A percentile compares a stretch with the other conserved stretches of the same genome.
Conservation (phyloP, 2,113 vertebrate genomes). For the Capreolus pygargus region DNA sequence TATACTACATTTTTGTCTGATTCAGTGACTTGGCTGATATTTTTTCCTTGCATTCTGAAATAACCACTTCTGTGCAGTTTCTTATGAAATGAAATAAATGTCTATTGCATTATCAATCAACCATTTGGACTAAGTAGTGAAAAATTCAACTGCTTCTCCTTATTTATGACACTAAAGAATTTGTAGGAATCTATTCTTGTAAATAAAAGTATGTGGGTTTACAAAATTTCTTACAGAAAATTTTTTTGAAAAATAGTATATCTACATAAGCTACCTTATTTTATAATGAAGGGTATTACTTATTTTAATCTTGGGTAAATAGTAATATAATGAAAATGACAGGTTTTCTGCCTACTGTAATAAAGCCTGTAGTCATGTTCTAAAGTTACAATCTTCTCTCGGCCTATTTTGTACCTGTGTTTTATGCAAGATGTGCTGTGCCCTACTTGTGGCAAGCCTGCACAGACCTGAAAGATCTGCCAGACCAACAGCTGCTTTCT, state of each 20-base stretch:
- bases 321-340: background rate
- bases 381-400: background rate
- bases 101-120: background rate
- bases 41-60: slow-evolving; percentile 39
- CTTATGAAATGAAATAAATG: slow-evolving; percentile 43
- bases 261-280: background rate
- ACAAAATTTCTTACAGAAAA: background rate
- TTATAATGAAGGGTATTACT: background rate
- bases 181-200: background rate
- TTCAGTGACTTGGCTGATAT: background rate
- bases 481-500: slow-evolving; percentile 7
- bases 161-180: slow-evolving; percentile 30
- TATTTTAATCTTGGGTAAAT: slow-evolving; percentile 15
- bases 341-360: background rate
- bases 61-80: slow-evolving; percentile 19
- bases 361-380: background rate
- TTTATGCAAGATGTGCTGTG: background rate
- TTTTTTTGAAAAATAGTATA: background rate
- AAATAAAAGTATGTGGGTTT: background rate
- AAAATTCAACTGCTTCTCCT: slow-evolving; percentile 8
- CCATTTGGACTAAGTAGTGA: background rate
- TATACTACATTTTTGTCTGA: slow-evolving; percentile 2
- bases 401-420: background rate
- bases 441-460: slow-evolving; percentile 30
- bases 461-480: background rate